Evolutionary conservation across 2,113 vertebrate species (phyloP), one percentile per base, ranked within the genome.

Genomic region (Sorex araneus): DNA sequence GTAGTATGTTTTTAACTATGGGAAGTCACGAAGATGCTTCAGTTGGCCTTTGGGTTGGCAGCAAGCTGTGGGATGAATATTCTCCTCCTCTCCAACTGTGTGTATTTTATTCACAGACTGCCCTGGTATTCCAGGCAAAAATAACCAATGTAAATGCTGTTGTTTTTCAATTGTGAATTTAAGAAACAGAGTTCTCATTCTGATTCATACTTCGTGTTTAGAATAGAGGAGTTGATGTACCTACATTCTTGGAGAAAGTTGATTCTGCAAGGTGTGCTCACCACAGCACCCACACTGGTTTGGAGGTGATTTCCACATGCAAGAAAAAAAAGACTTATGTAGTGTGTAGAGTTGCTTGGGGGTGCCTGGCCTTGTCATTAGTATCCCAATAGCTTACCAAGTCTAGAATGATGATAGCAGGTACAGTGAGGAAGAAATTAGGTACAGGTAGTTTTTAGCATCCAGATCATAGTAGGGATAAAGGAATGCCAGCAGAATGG

Each of bases 101-200:
- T 96, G 75, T 76, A 85, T 94, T 96, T 95, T 96, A 95, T 96
- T 97, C 94, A 95, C 92, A 95, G 95, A 92, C 91, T 94, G 91
- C 69, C 92, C 94, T 93, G 93, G 92, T 86, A 95, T 94, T 94
- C 86, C 67, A 84, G 91, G 85, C 91, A 96, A 92, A 95, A 97
- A 97, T 96, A 97, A 91, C 79, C 1, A 63, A 90, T 89, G 87
- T 93, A 95, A 95, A 94, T 96, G 82, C 82, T 92, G 95, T 90
- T 95, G 93, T 96, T 94, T 95, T 94, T 93, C 80, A 83, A 75
- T 94, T 90, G 91, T 90, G 94, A 93, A 78, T 95, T 93, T 95
- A 92, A 88, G 94, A 93, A 95, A 89, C 60, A 92, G 84, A 94
- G 64, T 74, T 95, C 95, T 81, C 83, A 86, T 93, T 95, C 79